Percentiles rank a stretch among this genome's conserved stretches.
These are phyloP conservation scores for Variabilichromis moorii DNA, from an alignment of 2,113 vertebrate species.

Conservation along the genomic window DNA sequence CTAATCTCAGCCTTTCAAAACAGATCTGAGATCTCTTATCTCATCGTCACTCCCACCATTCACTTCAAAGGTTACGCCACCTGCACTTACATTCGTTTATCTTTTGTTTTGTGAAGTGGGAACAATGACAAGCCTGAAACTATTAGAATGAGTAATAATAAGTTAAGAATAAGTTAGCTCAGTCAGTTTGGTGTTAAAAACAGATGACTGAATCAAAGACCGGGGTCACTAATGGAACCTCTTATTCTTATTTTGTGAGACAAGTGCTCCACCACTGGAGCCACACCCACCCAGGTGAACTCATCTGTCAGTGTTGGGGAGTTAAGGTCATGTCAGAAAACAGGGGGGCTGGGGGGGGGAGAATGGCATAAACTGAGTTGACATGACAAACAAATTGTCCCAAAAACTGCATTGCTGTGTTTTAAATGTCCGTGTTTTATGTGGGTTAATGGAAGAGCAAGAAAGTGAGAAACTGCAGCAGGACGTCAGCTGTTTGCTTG, in stretches of 20 bases:
- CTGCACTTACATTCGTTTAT: neutral
- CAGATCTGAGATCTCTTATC: neutral
- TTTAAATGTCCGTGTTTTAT: neutral
- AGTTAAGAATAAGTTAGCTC: neutral
- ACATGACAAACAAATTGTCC: neutral
- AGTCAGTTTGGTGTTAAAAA: neutral
- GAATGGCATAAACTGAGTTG: no score
- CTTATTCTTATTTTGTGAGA: neutral
- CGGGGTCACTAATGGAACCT: neutral
- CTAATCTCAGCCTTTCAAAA: neutral
- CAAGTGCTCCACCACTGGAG: neutral
- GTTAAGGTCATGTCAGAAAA: neutral
- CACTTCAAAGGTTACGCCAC: neutral
- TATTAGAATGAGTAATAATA: neutral
- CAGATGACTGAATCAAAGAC: neutral
- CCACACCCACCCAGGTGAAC: neutral
- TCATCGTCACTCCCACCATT: neutral
- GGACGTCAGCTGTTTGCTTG: neutral
- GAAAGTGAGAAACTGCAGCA: neutral
- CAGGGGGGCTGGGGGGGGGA: accelerated
- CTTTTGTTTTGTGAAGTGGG: neutral
- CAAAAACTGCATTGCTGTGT: neutral
- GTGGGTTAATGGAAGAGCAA: neutral
- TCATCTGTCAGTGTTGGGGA: neutral
- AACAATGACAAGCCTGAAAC: neutral